These are phyloP conservation scores for Cynopterus brachyotis DNA, from an alignment of 2,113 vertebrate genomes.

Conservation along the genomic window DNA sequence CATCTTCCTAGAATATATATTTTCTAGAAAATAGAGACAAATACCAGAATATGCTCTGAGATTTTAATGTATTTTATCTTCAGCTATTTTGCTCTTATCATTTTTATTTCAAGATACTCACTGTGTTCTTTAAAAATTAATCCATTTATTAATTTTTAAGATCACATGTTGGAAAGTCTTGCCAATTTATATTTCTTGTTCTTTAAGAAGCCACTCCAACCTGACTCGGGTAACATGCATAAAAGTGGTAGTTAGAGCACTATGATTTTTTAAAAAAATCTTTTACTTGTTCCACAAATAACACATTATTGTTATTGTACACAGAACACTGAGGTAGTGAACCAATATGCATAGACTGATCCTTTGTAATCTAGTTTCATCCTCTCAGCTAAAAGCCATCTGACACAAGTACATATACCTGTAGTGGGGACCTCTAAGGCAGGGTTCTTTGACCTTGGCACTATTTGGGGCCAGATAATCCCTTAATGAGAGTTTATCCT, in stretches of 20 bases:
- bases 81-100: neutral
- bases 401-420: neutral
- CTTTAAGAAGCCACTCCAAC: neutral
- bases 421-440: too few relatives aligned
- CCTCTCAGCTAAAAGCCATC: neutral
- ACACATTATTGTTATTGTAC: neutral
- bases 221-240: neutral
- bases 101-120: neutral
- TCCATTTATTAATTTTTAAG: neutral
- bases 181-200: neutral
- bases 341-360: rapidly evolving
- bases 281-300: neutral
- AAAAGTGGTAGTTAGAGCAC: neutral
- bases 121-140: neutral
- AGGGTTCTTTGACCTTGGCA: neutral
- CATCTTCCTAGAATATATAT: neutral
- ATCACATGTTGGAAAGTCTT: neutral
- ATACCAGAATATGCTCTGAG: neutral
- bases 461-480: neutral
- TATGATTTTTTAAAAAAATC: neutral
- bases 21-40: neutral
- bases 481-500: neutral
- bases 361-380: neutral
- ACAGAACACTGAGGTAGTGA: neutral
- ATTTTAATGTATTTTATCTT: neutral